These are phyloP conservation scores for rat (Rattus norvegicus) DNA, from an alignment of 2,113 vertebrate species.

Conservation along the genomic window DNA sequence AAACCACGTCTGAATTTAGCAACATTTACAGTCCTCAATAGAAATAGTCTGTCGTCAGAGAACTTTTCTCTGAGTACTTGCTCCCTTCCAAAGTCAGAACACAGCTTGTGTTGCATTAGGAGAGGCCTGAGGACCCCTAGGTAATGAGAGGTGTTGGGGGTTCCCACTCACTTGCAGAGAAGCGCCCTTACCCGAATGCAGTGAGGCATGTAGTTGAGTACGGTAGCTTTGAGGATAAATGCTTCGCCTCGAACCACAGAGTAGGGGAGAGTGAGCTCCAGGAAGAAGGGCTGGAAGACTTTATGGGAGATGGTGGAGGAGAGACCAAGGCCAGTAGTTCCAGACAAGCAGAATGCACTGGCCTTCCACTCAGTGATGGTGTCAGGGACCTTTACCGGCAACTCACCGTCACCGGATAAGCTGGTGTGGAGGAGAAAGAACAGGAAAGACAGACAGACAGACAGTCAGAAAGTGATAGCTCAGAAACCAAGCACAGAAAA, in stretches of 20 bases:
- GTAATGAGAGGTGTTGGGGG: not conserved
- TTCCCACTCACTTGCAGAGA: not conserved
- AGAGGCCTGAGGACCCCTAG: not conserved
- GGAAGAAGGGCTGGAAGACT: slow-evolving; percentile 93
- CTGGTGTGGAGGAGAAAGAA: slow-evolving; percentile 75
- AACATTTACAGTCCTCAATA: not conserved
- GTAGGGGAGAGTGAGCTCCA: slow-evolving; percentile 92
- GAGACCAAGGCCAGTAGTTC: slow-evolving; percentile 88
- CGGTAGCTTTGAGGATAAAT: slow-evolving; percentile 91
- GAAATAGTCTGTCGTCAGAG: not conserved
- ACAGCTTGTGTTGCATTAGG: not conserved
- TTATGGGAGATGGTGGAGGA: slow-evolving; percentile 85
- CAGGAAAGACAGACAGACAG: not conserved
- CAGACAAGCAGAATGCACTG: slow-evolving; percentile 89
- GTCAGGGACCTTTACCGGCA: slow-evolving; percentile 88
- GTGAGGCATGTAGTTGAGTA: slow-evolving; percentile 90
- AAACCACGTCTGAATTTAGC: not conserved
- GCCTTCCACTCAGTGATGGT: slow-evolving; percentile 93
- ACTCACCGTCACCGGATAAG: slow-evolving; percentile 81
- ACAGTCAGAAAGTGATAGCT: not conserved
- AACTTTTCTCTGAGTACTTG: not conserved
- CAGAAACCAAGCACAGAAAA: not conserved
- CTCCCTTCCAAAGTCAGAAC: not conserved
- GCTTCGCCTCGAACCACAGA: slow-evolving; percentile 91
- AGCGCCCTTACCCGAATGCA: slow-evolving; percentile 90